phyloP scores from a whole-genome alignment of 1,140 invertebrate genomes.

The Drosophila navojoa region DNA sequence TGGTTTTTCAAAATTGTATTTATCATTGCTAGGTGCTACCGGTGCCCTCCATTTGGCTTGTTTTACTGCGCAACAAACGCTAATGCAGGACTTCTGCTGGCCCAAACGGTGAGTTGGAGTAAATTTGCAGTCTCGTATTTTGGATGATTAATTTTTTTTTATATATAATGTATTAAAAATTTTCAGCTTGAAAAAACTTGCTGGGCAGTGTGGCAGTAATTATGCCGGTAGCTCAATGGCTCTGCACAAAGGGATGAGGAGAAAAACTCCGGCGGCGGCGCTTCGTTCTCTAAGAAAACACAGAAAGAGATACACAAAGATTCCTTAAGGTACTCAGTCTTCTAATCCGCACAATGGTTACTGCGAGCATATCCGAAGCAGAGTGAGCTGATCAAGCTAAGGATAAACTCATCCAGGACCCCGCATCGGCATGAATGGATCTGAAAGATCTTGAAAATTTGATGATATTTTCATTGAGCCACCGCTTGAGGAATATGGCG shows the following conservation, averaged over 20 bases:
- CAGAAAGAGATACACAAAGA: constrained; percentile 94
- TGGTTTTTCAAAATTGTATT: constrained; percentile 20
- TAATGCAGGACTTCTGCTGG: too few species aligned
- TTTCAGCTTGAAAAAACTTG: too few species aligned
- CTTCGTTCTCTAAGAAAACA: constrained; percentile 84
- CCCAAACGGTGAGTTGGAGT: too few species aligned
- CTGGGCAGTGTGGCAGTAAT: too few species aligned
- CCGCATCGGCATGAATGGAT: constrained; percentile 95
- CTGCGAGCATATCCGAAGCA: constrained; percentile 99
- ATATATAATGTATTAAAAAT: too few species aligned
- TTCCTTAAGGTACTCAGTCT: constrained; percentile 99
- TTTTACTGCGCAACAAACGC: too few species aligned
- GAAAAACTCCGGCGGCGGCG: constrained; percentile 84
- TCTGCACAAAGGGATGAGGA: constrained; percentile 65
- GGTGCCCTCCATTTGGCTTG: too few species aligned
- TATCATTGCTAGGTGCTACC: constrained; percentile 26
- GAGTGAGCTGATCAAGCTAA: constrained; percentile 94
- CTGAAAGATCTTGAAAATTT: constrained; percentile 97
- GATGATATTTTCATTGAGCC: constrained; percentile 98
- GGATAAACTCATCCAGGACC: constrained; percentile 95
- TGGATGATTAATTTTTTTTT: too few species aligned
- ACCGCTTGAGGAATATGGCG: constrained; percentile 95
- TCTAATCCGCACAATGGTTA: constrained; percentile 99
- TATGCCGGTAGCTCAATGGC: constrained; percentile 39
- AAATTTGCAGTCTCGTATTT: too few species aligned